Base-by-base conservation (phyloP, 2,888 invertebrate genomes). In the Diaprepes abbreviatus region DNA sequence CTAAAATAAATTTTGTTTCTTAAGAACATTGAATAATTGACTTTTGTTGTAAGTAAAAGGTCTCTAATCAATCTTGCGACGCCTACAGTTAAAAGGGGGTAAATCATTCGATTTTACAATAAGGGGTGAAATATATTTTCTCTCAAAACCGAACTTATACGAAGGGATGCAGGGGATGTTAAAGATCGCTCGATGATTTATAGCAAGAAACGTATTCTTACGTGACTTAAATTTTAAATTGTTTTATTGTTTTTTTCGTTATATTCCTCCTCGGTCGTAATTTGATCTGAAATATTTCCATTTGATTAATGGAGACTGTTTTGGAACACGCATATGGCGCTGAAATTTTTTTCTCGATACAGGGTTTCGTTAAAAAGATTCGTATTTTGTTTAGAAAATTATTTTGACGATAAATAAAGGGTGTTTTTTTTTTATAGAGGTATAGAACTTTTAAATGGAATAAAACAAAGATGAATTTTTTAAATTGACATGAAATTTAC, bases 181-280 rank as follows among this genome's bases (percentile, higher is more conserved):
- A 66, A 81, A 81, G 81, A 81, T 81, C 82, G 76, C 75, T 77
- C 43, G 66, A 82, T 83, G 83, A 83, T 83, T 83, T 83, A 83
- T 83, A 74, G 77, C 78, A 73, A 75, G 79, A 78, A 79, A 75
- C 78, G 82, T 82, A 82, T 83, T 82, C 79, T 80, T 80, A 82
- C 83, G 83, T 83, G 83, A 83, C 83, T 81, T 77, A 82, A 82
- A 83, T 79, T 79, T 79, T 76, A 84, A 84, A 84, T 80, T 81
- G 82, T 83, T 83, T 83, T 83, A 83, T 84, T 83, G 83, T 83
- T 83, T 84, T 81, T 83, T 79, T 74, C 73, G 65, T 70, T 70
- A 62, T 66, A 38, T 55, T 59, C 67, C 52, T 54, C 50, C 14
- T 36, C 43, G 58, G 74, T 74, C 74, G 75, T 79, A 79, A 80